Conservation (phyloP, 2,888 invertebrate genomes). For the Torymus texanus region DNA sequence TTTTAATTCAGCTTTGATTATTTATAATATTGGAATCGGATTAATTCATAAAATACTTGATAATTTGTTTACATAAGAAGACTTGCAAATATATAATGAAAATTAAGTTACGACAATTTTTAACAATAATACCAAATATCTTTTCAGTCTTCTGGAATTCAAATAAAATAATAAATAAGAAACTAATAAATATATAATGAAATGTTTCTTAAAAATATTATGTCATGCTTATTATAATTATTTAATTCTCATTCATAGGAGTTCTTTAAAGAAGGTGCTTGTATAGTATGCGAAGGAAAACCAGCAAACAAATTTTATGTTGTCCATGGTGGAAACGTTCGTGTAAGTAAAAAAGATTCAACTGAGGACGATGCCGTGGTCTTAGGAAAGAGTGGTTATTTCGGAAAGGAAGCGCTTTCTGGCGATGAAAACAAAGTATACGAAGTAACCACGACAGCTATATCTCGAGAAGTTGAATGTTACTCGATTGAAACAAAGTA, state of each 20-base stretch:
- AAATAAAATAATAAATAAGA: no score
- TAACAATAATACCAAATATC: no score
- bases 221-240: neutral
- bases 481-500: constrained; percentile 81
- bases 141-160: no score
- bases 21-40: no score
- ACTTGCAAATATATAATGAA: no score
- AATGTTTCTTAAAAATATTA: neutral
- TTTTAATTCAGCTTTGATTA: no score
- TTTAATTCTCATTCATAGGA: constrained; percentile 76
- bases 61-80: no score
- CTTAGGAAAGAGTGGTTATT: constrained; percentile 86
- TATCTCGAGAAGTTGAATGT: constrained; percentile 88
- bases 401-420: constrained; percentile 91
- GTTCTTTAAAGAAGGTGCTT: constrained; percentile 85
- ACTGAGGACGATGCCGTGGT: constrained; percentile 80
- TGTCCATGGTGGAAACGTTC: constrained; percentile 87
- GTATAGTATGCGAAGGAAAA: constrained; percentile 89
- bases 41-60: no score
- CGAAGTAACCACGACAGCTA: constrained; percentile 91
- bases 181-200: no score
- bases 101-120: no score
- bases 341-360: constrained; percentile 80
- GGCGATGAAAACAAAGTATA: constrained; percentile 81
- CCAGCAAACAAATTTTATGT: constrained; percentile 91